Evolutionary conservation across 2,888 invertebrate genomes (phyloP), one percentile per base, ranked within the genome.

Genomic region (Tenthredo notha): DNA sequence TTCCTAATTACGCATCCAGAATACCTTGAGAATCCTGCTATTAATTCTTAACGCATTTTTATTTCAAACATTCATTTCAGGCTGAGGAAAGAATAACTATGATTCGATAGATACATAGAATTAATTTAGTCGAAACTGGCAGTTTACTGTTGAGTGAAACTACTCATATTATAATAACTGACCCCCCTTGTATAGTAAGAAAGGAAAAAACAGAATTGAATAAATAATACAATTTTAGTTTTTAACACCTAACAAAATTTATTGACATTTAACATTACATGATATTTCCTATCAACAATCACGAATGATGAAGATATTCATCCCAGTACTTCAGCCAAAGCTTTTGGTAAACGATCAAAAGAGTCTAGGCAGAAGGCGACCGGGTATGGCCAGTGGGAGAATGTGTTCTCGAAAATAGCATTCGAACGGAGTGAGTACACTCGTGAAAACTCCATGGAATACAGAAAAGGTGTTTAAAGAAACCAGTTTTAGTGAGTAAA

Each of bases 171-270:
- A 77, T 77, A 9, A 54, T 29, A 15, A 50, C 77, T 50, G 33
- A 54, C 54, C 40, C 50, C 29, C 65, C 29, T 29, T 77, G 77
- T 77, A 77, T 77, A 77, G 50, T 54, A 33, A 75, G 4, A 15
- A 50, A 50, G 9, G n/a, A n/a, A 50, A 50, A 50, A 50, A 77
- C n/a, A 75, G 1, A 33, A 50, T 77, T 54, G 7, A 77, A 77
- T 77, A 77, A 50, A 77, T 18, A 18, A 29, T 50, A 33, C 77
- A 77, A 72, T 67, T 67, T 67, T 67, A 67, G 67, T 67, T 67
- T 67, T 33, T 67, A 67, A 67, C 6, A 15, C 6, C 25, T 33
- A 4, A 29, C 12, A 29, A 67, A 6, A 33, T 67, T 29, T 33
- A 33, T 67, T 29, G 4, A 29, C 10, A 10, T 21, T 21, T n/a